These are phyloP conservation scores for Drosophila biarmipes DNA, from an alignment of 1,140 invertebrate genomes.

Conservation along the genomic window DNA sequence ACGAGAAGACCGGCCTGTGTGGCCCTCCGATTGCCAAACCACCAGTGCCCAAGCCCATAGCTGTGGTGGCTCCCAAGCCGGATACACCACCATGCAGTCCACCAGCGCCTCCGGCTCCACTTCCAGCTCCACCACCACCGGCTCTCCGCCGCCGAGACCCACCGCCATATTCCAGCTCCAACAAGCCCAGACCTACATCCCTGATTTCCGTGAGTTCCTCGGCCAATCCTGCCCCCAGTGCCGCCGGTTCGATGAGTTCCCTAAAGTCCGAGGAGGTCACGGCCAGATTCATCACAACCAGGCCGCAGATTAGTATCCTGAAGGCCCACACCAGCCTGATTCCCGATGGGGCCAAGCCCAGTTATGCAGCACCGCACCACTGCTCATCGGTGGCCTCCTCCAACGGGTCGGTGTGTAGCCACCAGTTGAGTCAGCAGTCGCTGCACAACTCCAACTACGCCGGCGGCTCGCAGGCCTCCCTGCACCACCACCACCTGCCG, in stretches of 20 bases:
- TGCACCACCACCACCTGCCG: slow-evolving; percentile 52
- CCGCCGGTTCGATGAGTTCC: slow-evolving; percentile 65
- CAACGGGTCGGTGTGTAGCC: slow-evolving; percentile 72
- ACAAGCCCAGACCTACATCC: slow-evolving; percentile 84
- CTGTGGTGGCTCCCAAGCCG: slow-evolving; percentile 38
- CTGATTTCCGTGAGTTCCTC: slow-evolving; percentile 67
- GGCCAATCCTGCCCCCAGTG: slow-evolving; percentile 43
- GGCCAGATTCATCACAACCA: slow-evolving; percentile 88
- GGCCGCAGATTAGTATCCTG: slow-evolving; percentile 88
- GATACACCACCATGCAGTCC: slow-evolving; percentile 28
- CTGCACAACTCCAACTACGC: slow-evolving; percentile 76
- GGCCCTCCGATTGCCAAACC: slow-evolving; percentile 62
- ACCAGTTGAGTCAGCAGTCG: slow-evolving; percentile 73
- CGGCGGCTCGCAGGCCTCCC: slow-evolving; percentile 65
- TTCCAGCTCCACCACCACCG: slow-evolving; percentile 23
- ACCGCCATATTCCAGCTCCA: slow-evolving; percentile 86
- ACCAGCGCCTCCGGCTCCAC: slow-evolving; percentile 12
- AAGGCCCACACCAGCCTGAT: slow-evolving; percentile 88
- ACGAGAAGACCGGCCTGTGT: slow-evolving; percentile 82
- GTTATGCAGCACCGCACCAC: slow-evolving; percentile 85
- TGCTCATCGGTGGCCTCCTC: slow-evolving; percentile 72
- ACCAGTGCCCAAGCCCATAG: slow-evolving; percentile 21
- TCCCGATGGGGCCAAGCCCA: slow-evolving; percentile 85
- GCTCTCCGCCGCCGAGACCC: slow-evolving; percentile 84
- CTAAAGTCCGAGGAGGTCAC: slow-evolving; percentile 86